Evolutionary conservation across 1,140 invertebrate genomes (phyloP).

Genomic region (Philopotamus ludificatus): DNA sequence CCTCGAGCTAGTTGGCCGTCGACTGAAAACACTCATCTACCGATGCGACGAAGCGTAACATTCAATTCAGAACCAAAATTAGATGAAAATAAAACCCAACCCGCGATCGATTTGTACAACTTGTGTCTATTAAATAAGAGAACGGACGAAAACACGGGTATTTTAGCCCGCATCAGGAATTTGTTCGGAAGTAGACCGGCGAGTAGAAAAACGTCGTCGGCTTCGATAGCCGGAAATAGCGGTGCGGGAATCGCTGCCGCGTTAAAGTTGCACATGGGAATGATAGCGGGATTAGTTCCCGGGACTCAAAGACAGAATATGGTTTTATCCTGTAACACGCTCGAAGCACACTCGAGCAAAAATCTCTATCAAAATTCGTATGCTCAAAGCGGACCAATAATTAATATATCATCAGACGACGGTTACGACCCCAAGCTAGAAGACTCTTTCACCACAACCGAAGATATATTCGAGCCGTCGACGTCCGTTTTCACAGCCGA

Average conservation of each 20-base stretch:
- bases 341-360: constrained; percentile 53
- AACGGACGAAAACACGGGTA: constrained; percentile 56
- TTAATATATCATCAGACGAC: constrained; percentile 52
- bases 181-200: constrained; percentile 62
- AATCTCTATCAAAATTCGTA: constrained; percentile 56
- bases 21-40: constrained; percentile 58
- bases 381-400: constrained; percentile 58
- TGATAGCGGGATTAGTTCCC: constrained; percentile 68
- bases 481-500: constrained; percentile 43
- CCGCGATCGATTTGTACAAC: constrained; percentile 59
- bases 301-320: constrained; percentile 58
- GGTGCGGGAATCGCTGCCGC: constrained; percentile 66
- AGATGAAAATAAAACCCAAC: constrained; percentile 56
- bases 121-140: constrained; percentile 58
- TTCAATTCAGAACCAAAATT: constrained; percentile 71
- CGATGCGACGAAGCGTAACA: constrained; percentile 57
- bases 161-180: constrained; percentile 56
- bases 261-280: constrained; percentile 67
- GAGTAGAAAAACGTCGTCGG: constrained; percentile 64
- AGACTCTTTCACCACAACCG: constrained; percentile 14
- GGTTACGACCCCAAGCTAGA: constrained; percentile 48
- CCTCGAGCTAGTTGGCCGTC: constrained; percentile 75
- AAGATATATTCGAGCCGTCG: constrained; percentile 12
- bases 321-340: constrained; percentile 60
- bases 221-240: constrained; percentile 61